These are phyloP conservation scores for Malurus splendens DNA, from an alignment of 2,797 vertebrate species.

Conservation along the genomic window DNA sequence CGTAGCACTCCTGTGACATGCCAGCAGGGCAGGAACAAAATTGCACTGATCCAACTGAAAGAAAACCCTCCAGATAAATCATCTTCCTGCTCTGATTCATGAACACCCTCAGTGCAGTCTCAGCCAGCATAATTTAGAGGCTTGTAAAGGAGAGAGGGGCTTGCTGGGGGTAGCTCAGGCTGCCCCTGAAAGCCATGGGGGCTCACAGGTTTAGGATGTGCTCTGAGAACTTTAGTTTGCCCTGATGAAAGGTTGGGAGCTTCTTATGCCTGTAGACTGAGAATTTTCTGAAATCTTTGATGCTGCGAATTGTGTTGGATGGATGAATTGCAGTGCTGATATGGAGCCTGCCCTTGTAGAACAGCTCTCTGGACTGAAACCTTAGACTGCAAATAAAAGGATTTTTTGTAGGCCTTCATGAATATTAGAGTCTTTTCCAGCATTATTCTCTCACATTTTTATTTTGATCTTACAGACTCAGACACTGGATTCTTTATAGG, in stretches of 20 bases:
- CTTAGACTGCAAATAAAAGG: not conserved
- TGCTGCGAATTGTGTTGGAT: not conserved
- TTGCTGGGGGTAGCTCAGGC: not conserved
- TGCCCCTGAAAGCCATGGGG: not conserved
- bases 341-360: not conserved
- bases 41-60: not conserved
- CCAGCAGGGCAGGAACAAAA: not conserved
- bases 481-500: not conserved
- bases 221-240: not conserved
- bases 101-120: not conserved
- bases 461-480: not conserved
- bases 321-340: not conserved
- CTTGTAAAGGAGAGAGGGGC: accelerated
- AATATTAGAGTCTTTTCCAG: not conserved
- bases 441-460: not conserved
- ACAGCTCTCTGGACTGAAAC: not conserved
- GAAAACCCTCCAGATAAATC: not conserved
- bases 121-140: accelerated
- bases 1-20: not conserved
- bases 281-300: constrained; percentile 7
- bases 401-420: not conserved
- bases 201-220: not conserved
- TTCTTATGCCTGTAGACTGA: not conserved
- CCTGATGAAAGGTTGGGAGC: not conserved
- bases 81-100: not conserved